phyloP scores from a whole-genome alignment of 2,888 invertebrate species.

The Sarcophaga rosellei region DNA sequence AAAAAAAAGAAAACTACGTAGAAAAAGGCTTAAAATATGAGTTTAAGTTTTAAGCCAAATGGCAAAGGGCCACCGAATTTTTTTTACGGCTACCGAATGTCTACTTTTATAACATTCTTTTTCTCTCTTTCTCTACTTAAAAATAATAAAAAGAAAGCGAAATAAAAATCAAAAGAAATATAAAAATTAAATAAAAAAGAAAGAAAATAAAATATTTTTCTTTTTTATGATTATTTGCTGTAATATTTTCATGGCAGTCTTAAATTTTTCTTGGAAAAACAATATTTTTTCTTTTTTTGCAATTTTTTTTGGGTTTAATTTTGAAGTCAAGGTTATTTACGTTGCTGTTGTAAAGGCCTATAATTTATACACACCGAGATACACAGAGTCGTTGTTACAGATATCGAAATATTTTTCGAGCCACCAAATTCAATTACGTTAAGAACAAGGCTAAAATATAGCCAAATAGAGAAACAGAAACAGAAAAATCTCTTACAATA shows the following conservation, averaged over 20 bases:
- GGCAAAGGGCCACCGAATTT: constrained; percentile 59
- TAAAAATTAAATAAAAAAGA: background rate
- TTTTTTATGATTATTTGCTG: background rate
- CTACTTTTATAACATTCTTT: constrained; percentile 12
- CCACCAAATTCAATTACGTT: background rate
- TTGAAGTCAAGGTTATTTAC: constrained; percentile 56
- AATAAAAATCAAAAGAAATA: background rate
- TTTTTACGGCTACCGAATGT: constrained; percentile 48
- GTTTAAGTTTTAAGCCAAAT: constrained; percentile 54
- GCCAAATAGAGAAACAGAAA: background rate
- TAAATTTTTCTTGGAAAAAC: background rate
- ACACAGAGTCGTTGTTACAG: background rate
- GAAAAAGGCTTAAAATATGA: background rate
- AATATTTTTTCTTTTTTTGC: no score
- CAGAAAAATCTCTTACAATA: background rate
- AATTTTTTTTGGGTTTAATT: no score
- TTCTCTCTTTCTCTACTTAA: no score
- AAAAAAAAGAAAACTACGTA: background rate
- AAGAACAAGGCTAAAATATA: background rate
- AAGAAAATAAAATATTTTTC: background rate
- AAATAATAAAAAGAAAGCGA: background rate
- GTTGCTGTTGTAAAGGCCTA: background rate
- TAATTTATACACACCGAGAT: background rate
- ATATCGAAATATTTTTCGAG: background rate
- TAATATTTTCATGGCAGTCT: constrained; percentile 7